Base-by-base conservation (phyloP, 2,888 invertebrate genomes). In the Torymus aiolomorphi region DNA sequence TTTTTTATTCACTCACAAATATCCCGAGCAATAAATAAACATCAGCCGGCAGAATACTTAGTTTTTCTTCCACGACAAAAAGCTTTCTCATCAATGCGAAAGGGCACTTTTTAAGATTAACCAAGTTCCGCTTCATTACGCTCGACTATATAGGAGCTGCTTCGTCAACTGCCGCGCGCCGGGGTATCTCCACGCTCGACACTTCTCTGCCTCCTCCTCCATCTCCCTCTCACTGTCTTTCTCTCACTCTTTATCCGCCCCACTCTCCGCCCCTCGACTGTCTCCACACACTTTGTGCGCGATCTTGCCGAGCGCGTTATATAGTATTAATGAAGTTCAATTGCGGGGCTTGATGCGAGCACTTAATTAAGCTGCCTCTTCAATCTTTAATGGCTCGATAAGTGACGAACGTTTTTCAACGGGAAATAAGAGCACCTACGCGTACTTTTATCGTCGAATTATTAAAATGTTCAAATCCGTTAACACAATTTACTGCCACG, bases 51-150 rank as follows among this genome's bases (percentile, higher is more conserved):
- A 31, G 31, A 71, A 63, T 57, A 66, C 67, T 73, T 73, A 72
- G 66, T 76, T 62, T 56, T 65, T 69, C 56, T 11, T 16, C 20
- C 13, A 16, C 5, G 16, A 10, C 54, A 11, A 42, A 8, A 42
- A 42, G 42, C 42, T 52, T 54, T 2, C 75, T 72, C 67, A 72
- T 74, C 75, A 78, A 66, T 75, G 24, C 3, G 52, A 71, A 66
- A 72, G 78, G 66, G 66, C 62, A 76, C 84, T 76, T 83, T 84
- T 85, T 81, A 83, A 83, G 79, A 84, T 75, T 85, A 85, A 86
- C 84, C 82, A 85, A 85, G 85, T 85, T 84, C 83, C 83, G 81
- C 83, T 83, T 86, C 85, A 84, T 86, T 86, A 84, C 80, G 84
- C 80, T 83, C 83, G 75, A 82, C 70, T 76, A 18, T 76, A 18